Conservation (phyloP, 2,113 vertebrate genomes). For the Pseudorectes ferrugineus region DNA sequence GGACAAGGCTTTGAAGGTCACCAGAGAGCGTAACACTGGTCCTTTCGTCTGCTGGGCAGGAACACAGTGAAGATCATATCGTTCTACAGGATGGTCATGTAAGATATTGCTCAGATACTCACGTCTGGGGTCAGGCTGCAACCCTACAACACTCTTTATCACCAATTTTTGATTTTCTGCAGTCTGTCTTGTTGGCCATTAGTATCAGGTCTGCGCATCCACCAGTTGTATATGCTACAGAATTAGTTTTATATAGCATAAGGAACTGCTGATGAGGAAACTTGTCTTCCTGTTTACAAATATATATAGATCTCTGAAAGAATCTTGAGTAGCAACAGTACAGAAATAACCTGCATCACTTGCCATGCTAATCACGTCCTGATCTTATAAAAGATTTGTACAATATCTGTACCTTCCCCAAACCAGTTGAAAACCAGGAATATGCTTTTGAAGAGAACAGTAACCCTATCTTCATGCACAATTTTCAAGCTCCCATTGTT, state of each 20-base stretch:
- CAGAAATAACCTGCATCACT: neutral
- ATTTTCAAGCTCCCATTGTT: neutral
- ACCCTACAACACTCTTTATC: neutral
- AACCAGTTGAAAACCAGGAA: neutral
- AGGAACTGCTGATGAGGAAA: neutral
- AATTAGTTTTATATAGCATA: neutral
- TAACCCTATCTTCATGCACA: accelerated
- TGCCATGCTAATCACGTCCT: neutral
- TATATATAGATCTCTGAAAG: neutral
- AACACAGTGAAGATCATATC: neutral
- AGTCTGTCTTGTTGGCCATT: neutral
- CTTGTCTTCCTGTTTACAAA: neutral
- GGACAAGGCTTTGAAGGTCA: neutral
- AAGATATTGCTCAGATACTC: neutral
- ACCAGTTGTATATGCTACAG: neutral
- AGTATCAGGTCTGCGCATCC: neutral
- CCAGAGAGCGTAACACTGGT: neutral
- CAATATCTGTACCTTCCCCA: neutral
- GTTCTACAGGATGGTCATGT: neutral
- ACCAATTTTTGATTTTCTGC: neutral
- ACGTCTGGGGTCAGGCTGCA: neutral
- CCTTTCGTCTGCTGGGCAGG: neutral
- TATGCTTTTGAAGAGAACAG: neutral
- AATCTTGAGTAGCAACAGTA: neutral
- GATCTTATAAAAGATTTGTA: neutral